These are phyloP conservation scores for Cirrhinus molitorella DNA, from an alignment of 2,797 vertebrate species.

Conservation along the genomic window DNA sequence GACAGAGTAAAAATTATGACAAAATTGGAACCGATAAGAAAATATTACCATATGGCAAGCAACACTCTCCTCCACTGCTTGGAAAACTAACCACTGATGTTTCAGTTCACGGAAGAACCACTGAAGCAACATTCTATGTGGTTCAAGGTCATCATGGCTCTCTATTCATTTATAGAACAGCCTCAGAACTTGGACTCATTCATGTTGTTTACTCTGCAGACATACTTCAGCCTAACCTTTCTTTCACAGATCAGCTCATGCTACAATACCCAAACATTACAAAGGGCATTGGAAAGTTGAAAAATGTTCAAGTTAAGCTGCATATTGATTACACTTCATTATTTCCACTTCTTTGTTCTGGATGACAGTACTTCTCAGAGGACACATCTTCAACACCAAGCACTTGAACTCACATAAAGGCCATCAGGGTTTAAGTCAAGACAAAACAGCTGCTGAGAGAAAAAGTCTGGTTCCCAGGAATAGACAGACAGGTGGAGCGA, in stretches of 20 bases:
- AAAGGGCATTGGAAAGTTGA: not conserved
- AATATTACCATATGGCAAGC: not conserved
- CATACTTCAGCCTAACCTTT: not conserved
- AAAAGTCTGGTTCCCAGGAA: not conserved
- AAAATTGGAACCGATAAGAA: not conserved
- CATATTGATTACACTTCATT: not conserved
- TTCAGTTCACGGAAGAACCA: not conserved
- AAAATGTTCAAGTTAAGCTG: not conserved
- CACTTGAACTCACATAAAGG: not conserved
- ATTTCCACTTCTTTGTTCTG: not conserved
- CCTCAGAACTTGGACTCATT: conserved; percentile 6
- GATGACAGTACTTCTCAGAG: conserved; percentile 1
- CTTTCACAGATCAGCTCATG: not conserved
- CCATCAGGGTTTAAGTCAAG: not conserved
- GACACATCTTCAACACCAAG: not conserved
- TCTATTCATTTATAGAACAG: not conserved
- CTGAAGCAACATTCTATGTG: not conserved
- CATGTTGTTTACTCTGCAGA: not conserved
- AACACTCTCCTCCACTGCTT: not conserved
- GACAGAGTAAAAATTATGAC: not conserved
- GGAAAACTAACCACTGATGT: not conserved
- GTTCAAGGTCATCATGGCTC: not conserved
- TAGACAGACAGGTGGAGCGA: not conserved
- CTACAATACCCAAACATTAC: not conserved
- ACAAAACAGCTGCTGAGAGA: conserved; percentile 9